Percentiles rank a stretch among this genome's conserved stretches.
Conservation (phyloP, 2,113 vertebrate genomes). For the Perccottus glenii region DNA sequence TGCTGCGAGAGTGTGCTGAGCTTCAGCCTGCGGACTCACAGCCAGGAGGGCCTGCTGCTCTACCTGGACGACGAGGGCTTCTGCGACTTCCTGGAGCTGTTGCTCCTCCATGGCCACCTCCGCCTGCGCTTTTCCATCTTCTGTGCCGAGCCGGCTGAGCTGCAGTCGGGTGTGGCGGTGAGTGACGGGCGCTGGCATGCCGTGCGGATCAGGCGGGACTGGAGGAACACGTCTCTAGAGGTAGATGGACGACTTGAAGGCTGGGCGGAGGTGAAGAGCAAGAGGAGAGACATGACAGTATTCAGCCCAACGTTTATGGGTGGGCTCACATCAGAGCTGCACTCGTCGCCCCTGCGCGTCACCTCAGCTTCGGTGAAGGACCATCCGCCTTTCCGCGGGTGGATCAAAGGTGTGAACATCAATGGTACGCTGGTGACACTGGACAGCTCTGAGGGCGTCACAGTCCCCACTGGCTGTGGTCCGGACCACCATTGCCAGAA, state of each 20-base stretch:
- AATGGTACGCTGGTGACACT: constrained; percentile 82
- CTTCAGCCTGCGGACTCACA: constrained; percentile 98
- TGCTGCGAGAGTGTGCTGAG: constrained; percentile 99
- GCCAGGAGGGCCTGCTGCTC: constrained; percentile 93
- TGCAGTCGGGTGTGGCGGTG: constrained; percentile 89
- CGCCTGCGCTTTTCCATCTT: constrained; percentile 98
- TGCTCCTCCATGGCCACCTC: constrained; percentile 91
- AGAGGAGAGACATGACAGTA: constrained; percentile 97
- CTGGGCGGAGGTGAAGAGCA: constrained; percentile 97
- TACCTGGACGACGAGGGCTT: constrained; percentile 99
- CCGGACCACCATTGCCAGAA: constrained; percentile 91
- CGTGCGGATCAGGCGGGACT: constrained; percentile 89
- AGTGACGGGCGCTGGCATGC: constrained; percentile 94
- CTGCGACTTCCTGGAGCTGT: constrained; percentile 97
- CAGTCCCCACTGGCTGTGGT: constrained; percentile 82
- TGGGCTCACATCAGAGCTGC: constrained; percentile 90
- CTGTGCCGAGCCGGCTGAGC: constrained; percentile 92
- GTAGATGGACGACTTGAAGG: constrained; percentile 88
- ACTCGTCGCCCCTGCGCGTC: constrained; percentile 87
- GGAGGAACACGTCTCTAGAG: constrained; percentile 94
- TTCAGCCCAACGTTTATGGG: constrained; percentile 95
- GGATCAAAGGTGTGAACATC: constrained; percentile 90
- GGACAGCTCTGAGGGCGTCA: constrained; percentile 88
- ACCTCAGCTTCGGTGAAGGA: constrained; percentile 88
- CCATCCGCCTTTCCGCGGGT: constrained; percentile 90